Conservation (phyloP, 2,797 vertebrate genomes). For the Ispidina lecontei region DNA sequence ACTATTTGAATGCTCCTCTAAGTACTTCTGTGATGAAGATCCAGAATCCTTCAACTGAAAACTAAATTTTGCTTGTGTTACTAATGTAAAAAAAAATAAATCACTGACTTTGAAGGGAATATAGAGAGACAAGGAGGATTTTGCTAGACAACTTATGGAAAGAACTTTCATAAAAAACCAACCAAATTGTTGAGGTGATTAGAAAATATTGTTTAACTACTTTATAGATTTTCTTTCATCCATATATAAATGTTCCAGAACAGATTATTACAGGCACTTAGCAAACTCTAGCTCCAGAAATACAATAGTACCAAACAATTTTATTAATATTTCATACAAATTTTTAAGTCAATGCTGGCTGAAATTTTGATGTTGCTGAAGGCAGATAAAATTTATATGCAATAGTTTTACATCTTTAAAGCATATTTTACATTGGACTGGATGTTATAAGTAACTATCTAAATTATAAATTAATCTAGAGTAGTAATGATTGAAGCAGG, state of each 20-base stretch:
- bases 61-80: neutral
- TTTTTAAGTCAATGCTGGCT: slow-evolving; percentile 60
- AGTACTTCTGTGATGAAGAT: neutral
- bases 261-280: slow-evolving; percentile 49
- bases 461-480: slow-evolving; percentile 62
- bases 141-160: neutral
- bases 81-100: neutral
- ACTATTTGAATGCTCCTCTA: neutral
- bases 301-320: slow-evolving; percentile 64
- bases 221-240: neutral
- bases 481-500: slow-evolving; percentile 64
- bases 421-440: slow-evolving; percentile 43
- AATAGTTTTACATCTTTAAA: neutral
- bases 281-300: slow-evolving; percentile 68
- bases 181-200: neutral
- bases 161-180: neutral
- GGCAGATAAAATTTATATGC: slow-evolving; percentile 57
- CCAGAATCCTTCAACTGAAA: slow-evolving; percentile 4
- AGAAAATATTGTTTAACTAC: neutral
- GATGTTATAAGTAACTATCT: neutral
- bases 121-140: neutral
- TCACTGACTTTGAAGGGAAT: neutral
- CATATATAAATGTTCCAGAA: slow-evolving; percentile 36
- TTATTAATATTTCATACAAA: slow-evolving; percentile 66
- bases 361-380: slow-evolving; percentile 56